Base-by-base conservation (phyloP, 2,888 invertebrate genomes). In the Octonoba sinensis region DNA sequence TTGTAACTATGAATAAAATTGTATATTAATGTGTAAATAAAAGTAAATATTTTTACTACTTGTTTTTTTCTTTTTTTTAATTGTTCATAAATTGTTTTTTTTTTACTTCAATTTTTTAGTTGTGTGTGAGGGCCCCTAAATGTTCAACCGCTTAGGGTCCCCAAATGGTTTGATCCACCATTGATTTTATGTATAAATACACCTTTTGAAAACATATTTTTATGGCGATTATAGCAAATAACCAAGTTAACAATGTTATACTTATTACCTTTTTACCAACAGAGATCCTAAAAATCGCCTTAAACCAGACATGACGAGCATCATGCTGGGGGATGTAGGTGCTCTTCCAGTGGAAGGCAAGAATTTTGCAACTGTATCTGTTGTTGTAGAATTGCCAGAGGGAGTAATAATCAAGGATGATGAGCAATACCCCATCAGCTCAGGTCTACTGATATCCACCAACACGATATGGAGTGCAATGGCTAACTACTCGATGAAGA, bases 401-500 rank as follows among this genome's bases (percentile, higher is more conserved):
- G 66, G 64, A 16, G 20, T 44, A 3, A 51, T 49, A 15, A 66
- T 83, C 20, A 78, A 83, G 11, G 78, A 78, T 2, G 70, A 78
- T 46, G 83, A 79, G 22, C 65, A 64, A 22, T 85, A 84, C 57
- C 84, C 85, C 1, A 78, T 85, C n/a, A 70, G 66, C 20, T 79
- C 83, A 3, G 85, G 83, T 0, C 56, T 85, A 4, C 66, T 74
- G n/a, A 81, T 84, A 3, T 62, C 77, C n/a, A 66, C 59, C 11
- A 66, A 83, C 22, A 82, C 74, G 0, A 84, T 85, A 22, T 84
- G 84, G 84, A 72, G 84, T n/a, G 71, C 82, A 27, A 77, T 72
- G 67, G 82, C 84, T 3, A 85, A 82, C 57, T 83, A 83, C 20
- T 82, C 82, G 6, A 84, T 85, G 79, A 82, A 72, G 64, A 62